Base-by-base conservation (phyloP, 2,113 vertebrate species). In the Laterallus jamaicensis region DNA sequence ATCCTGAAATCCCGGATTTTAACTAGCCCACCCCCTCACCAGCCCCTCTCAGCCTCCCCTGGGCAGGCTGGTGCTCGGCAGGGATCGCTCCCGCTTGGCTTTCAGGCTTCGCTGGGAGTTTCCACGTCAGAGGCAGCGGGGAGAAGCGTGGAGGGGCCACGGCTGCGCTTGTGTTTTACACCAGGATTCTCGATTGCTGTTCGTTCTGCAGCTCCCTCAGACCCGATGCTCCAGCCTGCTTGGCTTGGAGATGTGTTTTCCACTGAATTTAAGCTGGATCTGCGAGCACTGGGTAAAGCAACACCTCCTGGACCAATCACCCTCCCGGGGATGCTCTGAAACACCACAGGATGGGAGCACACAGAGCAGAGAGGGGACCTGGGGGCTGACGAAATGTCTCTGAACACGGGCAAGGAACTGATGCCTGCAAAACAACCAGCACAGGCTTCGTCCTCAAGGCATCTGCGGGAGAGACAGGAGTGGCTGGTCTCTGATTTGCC, bases 281-380 rank as follows among this genome's bases (percentile, higher is more conserved):
- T 9, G 12, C 14, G 79, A 32, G 18, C 2, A 16, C 9, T 31
- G n/a, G n/a, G 44, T 56, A 64, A 64, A 85, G 55, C 16, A 56
- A 9, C 5, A 9, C 2, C 22, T 63, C 56, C 40, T 2, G 2
- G 29, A 16, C 2, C 55, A 42, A 63, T 15, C 1, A 4, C 42
- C 10, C 14, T 17, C 31, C 50, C 83, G 7, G 44, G 54, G 39
- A 21, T 29, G 73, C 47, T 68, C 52, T 50, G 5, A 80, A 71
- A 15, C 17, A 7, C 15, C 1, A 1, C 0, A 6, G 50, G 44
- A 75, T 4, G 0, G 0, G 31, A 71, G 44, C 68, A 37, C 31
- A 10, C 0, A 0, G 75, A 74, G 62, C 52, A 50, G 62, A n/a
- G 49, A 50, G 1, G 5, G 44, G 64, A 16, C 5, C 7, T 5